Evolutionary conservation across 2,888 invertebrate genomes (phyloP).

Genomic region (Danaus chrysippus): DNA sequence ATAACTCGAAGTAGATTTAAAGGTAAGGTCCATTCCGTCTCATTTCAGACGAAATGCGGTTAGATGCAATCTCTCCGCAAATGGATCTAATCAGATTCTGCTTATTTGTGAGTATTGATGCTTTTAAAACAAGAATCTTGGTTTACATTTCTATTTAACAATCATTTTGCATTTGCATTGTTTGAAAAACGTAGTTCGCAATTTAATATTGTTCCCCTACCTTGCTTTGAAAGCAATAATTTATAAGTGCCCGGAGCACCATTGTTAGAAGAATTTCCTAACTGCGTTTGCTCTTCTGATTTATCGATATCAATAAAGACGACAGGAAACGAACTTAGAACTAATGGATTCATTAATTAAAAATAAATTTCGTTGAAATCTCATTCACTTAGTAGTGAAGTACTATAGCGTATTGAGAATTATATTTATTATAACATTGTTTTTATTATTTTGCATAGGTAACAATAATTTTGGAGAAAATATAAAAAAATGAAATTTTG

Average conservation of each 20-base stretch:
- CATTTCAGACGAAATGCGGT: constrained; percentile 48
- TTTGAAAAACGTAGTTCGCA: too few species aligned
- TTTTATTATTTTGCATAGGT: not conserved
- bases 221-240: too few species aligned
- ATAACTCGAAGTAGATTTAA: not conserved
- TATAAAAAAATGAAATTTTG: too few species aligned
- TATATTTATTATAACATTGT: not conserved
- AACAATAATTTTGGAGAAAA: too few species aligned
- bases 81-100: constrained; percentile 49
- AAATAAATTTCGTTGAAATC: constrained; percentile 19
- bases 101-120: constrained; percentile 42
- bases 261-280: too few species aligned
- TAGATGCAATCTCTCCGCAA: constrained; percentile 61
- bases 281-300: too few species aligned
- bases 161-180: too few species aligned
- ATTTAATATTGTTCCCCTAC: too few species aligned
- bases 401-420: not conserved
- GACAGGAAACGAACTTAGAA: constrained; percentile 7
- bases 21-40: constrained; percentile 17
- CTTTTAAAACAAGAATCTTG: constrained; percentile 15
- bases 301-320: not conserved
- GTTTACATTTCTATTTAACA: too few species aligned
- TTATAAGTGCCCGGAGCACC: too few species aligned
- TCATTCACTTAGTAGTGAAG: constrained; percentile 9
- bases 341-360: constrained; percentile 20